Evolutionary conservation across 2,888 invertebrate genomes (phyloP).

Genomic region (Emmelina monodactyla): DNA sequence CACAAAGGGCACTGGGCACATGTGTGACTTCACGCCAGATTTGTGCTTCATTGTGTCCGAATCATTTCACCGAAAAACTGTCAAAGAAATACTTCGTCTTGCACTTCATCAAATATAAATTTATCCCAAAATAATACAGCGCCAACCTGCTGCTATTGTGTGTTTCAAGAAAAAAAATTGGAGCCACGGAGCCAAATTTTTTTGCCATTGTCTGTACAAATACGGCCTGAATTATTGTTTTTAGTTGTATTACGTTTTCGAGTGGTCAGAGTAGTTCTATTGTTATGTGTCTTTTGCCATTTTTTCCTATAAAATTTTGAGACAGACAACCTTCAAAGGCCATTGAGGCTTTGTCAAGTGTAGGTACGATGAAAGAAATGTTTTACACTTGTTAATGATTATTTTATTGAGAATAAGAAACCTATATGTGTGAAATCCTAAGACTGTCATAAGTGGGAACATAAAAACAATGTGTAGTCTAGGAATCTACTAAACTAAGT

Average conservation of each 20-base stretch:
- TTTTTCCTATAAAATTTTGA: no score
- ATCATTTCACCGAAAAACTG: conserved; percentile 2
- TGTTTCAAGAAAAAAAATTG: conserved; percentile 23
- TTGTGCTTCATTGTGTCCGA: conserved; percentile 32
- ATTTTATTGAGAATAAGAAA: no score
- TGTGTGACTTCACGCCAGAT: conserved; percentile 50
- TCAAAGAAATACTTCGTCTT: conserved; percentile 31
- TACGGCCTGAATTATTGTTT: background rate
- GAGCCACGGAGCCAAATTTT: conserved; percentile 21
- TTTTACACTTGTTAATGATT: no score
- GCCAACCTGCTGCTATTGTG: conserved; percentile 47
- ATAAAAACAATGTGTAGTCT: no score
- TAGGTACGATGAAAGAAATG: no score
- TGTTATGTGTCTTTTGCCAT: no score
- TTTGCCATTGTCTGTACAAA: conserved; percentile 17
- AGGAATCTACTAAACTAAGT: no score
- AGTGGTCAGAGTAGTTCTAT: no score
- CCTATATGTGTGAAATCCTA: no score
- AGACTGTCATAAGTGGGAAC: no score
- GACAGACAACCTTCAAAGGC: no score
- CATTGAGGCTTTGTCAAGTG: no score
- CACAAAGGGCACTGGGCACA: conserved; percentile 48
- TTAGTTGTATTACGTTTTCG: background rate
- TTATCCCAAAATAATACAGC: conserved; percentile 48
- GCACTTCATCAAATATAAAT: conserved; percentile 64